Evolutionary conservation across 2,888 invertebrate species (phyloP).

Genomic region (Pyrrhosoma nymphula): DNA sequence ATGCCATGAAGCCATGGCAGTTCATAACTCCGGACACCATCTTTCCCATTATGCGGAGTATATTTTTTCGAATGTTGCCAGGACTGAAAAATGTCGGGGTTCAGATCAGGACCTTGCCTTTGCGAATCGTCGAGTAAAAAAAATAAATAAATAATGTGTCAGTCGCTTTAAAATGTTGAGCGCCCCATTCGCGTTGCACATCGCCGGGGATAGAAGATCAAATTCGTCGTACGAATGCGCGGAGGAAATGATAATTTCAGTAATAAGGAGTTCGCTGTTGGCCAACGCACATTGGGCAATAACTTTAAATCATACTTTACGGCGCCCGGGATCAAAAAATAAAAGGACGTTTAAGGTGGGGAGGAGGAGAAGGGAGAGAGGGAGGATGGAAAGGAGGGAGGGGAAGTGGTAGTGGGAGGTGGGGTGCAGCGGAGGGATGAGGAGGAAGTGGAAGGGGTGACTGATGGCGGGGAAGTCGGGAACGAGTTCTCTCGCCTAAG

Average conservation of each 20-base stretch:
- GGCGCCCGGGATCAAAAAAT: conserved; percentile 14
- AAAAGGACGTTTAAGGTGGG: background rate
- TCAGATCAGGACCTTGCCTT: background rate
- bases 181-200: background rate
- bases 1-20: too few relatives aligned
- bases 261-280: conserved; percentile 6
- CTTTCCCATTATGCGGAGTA: background rate
- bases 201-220: background rate
- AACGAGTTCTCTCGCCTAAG: conserved; percentile 54
- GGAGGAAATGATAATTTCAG: conserved; percentile 28
- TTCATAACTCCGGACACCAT: background rate
- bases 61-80: background rate
- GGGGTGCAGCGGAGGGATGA: background rate
- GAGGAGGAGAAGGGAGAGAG: background rate
- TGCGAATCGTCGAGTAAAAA: background rate
- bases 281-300: conserved; percentile 14
- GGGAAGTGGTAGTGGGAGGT: background rate
- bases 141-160: background rate
- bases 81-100: background rate
- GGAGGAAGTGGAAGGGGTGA: conserved; percentile 38
- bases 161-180: background rate
- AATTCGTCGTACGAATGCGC: conserved; percentile 4
- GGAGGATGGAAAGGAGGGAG: background rate
- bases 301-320: conserved; percentile 39
- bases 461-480: conserved; percentile 11